These are phyloP conservation scores for Urosaurus nigricauda DNA, from an alignment of 2,797 vertebrate genomes.

Conservation along the genomic window DNA sequence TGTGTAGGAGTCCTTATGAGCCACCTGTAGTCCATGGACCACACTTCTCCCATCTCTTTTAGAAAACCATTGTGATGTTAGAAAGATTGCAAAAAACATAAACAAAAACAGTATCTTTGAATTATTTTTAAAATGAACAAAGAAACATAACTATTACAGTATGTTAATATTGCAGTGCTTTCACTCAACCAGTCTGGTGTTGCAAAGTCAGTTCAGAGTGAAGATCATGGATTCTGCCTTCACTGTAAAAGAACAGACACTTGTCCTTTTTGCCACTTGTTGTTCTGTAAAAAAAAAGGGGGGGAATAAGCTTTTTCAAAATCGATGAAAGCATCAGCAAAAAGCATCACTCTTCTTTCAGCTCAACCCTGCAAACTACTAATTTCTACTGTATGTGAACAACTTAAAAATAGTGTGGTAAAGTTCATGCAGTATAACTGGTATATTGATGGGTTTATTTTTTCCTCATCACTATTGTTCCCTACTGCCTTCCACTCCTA, in stretches of 20 bases:
- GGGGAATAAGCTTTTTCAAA: neutral
- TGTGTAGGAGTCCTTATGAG: too few species aligned
- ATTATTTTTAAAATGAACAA: too few species aligned
- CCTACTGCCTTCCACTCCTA: conserved; percentile 39
- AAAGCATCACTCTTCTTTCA: conserved; percentile 26
- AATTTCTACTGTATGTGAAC: rapidly evolving
- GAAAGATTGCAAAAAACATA: neutral
- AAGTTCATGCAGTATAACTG: conserved; percentile 29
- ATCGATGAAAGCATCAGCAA: neutral
- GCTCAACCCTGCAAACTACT: neutral
- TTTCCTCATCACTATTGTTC: conserved; percentile 40
- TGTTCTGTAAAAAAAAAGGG: neutral
- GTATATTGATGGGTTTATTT: conserved; percentile 8
- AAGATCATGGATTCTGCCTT: neutral
- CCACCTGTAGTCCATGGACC: too few species aligned
- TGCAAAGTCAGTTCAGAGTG: neutral
- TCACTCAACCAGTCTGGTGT: neutral
- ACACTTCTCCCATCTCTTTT: neutral
- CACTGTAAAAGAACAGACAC: neutral
- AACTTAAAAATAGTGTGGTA: conserved; percentile 27
- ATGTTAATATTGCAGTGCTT: neutral
- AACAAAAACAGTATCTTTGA: neutral
- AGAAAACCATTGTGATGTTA: neutral
- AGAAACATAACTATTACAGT: neutral
- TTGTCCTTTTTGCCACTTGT: neutral